phyloP scores from a whole-genome alignment of 1,140 invertebrate species.

The Procambarus virginalis region DNA sequence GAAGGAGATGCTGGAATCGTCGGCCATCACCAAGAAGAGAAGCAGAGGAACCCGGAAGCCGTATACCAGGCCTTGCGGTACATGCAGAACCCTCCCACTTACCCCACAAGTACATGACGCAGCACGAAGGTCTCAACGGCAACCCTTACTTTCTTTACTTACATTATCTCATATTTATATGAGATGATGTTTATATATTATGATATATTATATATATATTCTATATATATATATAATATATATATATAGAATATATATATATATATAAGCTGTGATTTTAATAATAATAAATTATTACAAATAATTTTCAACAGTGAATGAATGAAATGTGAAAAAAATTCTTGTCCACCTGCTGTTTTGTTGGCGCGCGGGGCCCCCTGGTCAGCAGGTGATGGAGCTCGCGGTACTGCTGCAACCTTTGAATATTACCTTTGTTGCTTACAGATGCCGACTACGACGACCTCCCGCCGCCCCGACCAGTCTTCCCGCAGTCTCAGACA shows the following conservation, averaged over 20 bases:
- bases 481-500: not conserved
- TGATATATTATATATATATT: too few species aligned
- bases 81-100: conserved; percentile 88
- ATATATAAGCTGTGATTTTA: too few species aligned
- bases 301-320: not conserved
- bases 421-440: not conserved
- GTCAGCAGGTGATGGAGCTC: too few species aligned
- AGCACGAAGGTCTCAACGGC: not conserved
- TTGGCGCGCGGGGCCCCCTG: too few species aligned
- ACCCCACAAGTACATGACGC: conserved; percentile 90
- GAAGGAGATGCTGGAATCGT: conserved; percentile 93
- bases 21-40: conserved; percentile 98
- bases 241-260: too few species aligned
- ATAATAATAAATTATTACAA: too few species aligned
- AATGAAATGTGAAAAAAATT: not conserved
- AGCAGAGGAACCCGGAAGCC: conserved; percentile 99
- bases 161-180: too few species aligned
- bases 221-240: too few species aligned
- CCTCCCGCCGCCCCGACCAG: conserved; percentile 28
- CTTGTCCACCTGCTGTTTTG: too few species aligned
- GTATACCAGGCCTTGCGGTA: conserved; percentile 98
- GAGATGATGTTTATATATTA: too few species aligned
- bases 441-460: conserved; percentile 33
- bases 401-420: too few species aligned
- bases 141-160: too few species aligned